Base-by-base conservation (phyloP, 1,140 invertebrate genomes). In the Diorhabda sublineata region DNA sequence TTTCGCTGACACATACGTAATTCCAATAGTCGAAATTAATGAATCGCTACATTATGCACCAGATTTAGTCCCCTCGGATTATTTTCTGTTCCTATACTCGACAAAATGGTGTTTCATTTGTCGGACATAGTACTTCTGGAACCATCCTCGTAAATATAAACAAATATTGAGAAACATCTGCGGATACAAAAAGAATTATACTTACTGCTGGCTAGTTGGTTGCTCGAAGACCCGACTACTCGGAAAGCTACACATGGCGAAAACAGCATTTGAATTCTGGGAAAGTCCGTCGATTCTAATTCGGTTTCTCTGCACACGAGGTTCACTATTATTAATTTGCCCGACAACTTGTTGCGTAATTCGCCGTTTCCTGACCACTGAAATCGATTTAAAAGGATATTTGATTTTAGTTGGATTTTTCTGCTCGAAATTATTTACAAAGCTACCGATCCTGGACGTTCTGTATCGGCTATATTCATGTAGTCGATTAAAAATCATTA, bases 241-340 rank as follows among this genome's bases (percentile, higher is more conserved):
- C 92, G 85, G 76, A 95, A 93, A 6, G 92, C 91, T 42, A 94
- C 89, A 72, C 92, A 95, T 0, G 92, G 92, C 3, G 89, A 89
- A 79, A 93, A 92, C n/a, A 91, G 83, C 45, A 84, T 83, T 42
- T 84, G 78, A 43, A 84, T 71, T 82, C 82, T 43, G 81, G 73
- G 3, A 45, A 78, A 82, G 71, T 78, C 79, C 65, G 84, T 85
- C 41, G 82, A 77, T 0, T 81, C 76, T 5, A 81, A 77, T 5
- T 85, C 83, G 2, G 86, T 83, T 79, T 94, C 92, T 67, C 91
- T 85, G 74, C 93, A 95, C 67, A 93, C 86, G 7, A 95, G 80
- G 70, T 90, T 87, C 1, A 92, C 90, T 45, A 93, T 83, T 71
- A 95, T 87, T 8, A 95, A 84, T 59, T 92, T 86, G 1, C 93